phyloP scores from a whole-genome alignment of 2,888 invertebrate species.

The Branchipolynoe longqiensis region DNA sequence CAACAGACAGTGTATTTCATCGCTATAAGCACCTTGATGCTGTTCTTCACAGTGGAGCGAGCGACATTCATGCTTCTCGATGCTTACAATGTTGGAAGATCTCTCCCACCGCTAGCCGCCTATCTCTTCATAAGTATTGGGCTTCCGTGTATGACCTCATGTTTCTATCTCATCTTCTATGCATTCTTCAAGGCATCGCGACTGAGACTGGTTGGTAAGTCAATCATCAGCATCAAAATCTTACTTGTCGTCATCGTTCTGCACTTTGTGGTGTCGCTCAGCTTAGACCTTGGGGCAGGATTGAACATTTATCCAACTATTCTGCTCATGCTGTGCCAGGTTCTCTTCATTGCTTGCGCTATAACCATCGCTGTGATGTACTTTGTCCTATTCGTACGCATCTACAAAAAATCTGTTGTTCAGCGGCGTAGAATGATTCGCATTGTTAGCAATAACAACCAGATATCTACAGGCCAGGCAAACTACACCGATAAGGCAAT shows the following conservation, averaged over 20 bases:
- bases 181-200: conserved; percentile 27
- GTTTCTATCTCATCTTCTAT: conserved; percentile 25
- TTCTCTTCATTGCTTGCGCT: background rate
- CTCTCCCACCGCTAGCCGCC: background rate
- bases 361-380: background rate
- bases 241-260: background rate
- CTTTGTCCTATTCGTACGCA: background rate
- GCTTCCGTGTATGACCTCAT: conserved; percentile 39
- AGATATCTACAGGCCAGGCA: background rate
- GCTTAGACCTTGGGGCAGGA: conserved; percentile 25
- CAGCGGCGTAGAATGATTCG: conserved; percentile 5
- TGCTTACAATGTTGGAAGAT: conserved; percentile 18
- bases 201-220: background rate
- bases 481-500: background rate
- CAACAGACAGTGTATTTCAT: conserved; percentile 29
- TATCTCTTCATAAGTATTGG: conserved; percentile 35
- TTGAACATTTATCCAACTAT: background rate
- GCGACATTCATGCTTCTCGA: conserved; percentile 30
- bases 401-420: conserved; percentile 3
- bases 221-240: conserved; percentile 1
- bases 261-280: background rate
- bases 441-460: background rate
- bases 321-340: background rate
- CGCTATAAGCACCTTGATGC: conserved; percentile 8
- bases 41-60: conserved; percentile 2